Conservation (phyloP, 2,113 vertebrate species). For the Ochotona curzoniae region DNA sequence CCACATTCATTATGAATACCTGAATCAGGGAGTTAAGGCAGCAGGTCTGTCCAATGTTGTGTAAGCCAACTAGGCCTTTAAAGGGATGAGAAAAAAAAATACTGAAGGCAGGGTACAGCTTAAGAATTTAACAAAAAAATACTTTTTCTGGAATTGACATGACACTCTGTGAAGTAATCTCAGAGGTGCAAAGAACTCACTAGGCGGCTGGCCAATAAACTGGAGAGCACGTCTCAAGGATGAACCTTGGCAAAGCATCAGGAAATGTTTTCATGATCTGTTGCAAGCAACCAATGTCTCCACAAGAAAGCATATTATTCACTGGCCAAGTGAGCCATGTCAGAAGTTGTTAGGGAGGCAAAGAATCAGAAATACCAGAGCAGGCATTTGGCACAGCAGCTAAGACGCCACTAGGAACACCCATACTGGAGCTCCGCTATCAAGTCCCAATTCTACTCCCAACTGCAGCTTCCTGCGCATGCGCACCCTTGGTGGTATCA, state of each 20-base stretch:
- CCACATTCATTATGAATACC: constrained; percentile 85
- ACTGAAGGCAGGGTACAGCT: background rate
- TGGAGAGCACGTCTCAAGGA: background rate
- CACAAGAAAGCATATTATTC: background rate
- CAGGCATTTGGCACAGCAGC: too few relatives aligned
- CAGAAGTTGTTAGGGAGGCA: background rate
- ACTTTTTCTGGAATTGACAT: background rate
- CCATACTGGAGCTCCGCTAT: too few relatives aligned
- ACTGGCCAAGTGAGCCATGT: background rate
- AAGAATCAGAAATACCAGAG: background rate
- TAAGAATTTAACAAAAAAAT: background rate
- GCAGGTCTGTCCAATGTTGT: constrained; percentile 86
- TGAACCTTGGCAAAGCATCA: background rate
- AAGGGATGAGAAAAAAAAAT: background rate
- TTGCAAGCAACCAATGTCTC: background rate
- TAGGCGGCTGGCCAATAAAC: background rate
- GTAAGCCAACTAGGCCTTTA: constrained; percentile 85
- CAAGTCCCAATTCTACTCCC: too few relatives aligned
- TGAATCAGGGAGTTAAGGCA: constrained; percentile 89
- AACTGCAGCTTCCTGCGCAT: too few relatives aligned
- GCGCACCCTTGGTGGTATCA: too few relatives aligned
- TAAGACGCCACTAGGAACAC: too few relatives aligned
- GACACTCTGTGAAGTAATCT: background rate
- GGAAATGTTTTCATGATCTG: background rate
- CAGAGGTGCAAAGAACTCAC: background rate